Base-by-base conservation (phyloP, 2,113 vertebrate species). In the Seriola aureovittata region DNA sequence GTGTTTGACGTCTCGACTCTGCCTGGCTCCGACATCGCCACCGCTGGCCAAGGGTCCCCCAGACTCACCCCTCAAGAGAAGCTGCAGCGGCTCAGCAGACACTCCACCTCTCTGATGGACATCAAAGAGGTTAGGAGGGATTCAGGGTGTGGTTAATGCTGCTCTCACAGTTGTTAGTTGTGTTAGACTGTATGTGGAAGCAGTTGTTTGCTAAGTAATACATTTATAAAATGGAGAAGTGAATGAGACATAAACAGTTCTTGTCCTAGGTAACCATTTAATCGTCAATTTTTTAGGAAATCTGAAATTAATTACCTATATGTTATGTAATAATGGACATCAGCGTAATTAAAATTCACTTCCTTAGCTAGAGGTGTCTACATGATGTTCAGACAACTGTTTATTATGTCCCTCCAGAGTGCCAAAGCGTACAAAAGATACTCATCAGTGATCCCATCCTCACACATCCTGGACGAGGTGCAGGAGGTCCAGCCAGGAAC, bases 51-150 rank as follows among this genome's bases (percentile, higher is more conserved):
- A 57, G 83, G 72, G 40, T 73, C 89, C 36, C 91, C 76, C 1
- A 52, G 77, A 77, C 94, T 96, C 89, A 94, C 93, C 71, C 81
- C 91, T 19, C 96, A 96, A 65, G 96, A 97, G 75, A 96, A 93
- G 91, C 93, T 96, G 57, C 81, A 80, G 3, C 93, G 95, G 64
- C 96, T 96, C 71, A 94, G 93, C 87, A 92, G 95, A 60, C 96
- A 97, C 87, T 94, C 94, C 32, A 71, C 92, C 44, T 95, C 95
- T 0, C 93, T 96, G 82, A 89, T 93, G 82, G 95, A 96, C 93
- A 95, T 96, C 55, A 99, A 98, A 92, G 98, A 98, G 94, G 98
- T 99, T 78, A 92, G 91, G 52, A 25, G 12, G 57, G 75, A 54
- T 16, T 54, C 25, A 50, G 42, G 60, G 25, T 42, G 42, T 34